These are phyloP conservation scores for Menura novaehollandiae DNA, from an alignment of 2,113 vertebrate species.

Conservation along the genomic window DNA sequence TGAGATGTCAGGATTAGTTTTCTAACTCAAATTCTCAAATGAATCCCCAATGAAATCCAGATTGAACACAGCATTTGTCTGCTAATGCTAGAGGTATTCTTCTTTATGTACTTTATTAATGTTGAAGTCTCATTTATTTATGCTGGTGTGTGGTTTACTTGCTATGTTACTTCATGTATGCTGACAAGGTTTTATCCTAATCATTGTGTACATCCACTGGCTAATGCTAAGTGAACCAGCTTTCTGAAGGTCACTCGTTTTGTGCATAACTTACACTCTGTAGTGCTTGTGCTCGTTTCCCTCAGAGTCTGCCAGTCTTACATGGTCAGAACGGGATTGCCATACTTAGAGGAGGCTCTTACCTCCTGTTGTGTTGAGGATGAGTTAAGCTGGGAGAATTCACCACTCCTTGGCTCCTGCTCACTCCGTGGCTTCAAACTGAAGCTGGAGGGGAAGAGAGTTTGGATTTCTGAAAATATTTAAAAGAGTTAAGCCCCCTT, in stretches of 20 bases:
- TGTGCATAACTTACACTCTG: neutral
- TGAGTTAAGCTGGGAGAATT: neutral
- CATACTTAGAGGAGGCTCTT: neutral
- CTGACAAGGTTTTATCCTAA: neutral
- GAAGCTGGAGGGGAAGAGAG: neutral
- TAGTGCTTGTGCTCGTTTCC: neutral
- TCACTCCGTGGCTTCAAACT: neutral
- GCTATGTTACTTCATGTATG: neutral
- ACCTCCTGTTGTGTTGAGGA: neutral
- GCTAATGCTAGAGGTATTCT: neutral
- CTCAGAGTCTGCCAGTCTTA: too few relatives aligned
- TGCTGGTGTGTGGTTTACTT: neutral
- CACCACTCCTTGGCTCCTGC: neutral
- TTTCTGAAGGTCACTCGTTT: neutral
- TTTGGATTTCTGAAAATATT: neutral
- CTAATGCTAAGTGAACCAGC: neutral
- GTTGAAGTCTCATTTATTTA: neutral
- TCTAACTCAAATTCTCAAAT: neutral
- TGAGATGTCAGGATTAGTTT: neutral
- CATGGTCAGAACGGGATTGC: accelerated
- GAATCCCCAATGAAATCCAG: neutral
- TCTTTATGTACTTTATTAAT: neutral
- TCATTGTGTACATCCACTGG: neutral
- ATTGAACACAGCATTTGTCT: neutral
- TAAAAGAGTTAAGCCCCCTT: neutral